A percentile compares a stretch with the other conserved stretches of the same genome.
phyloP scores from a whole-genome alignment of 2,888 invertebrate species.

The Chouioia cunea region DNA sequence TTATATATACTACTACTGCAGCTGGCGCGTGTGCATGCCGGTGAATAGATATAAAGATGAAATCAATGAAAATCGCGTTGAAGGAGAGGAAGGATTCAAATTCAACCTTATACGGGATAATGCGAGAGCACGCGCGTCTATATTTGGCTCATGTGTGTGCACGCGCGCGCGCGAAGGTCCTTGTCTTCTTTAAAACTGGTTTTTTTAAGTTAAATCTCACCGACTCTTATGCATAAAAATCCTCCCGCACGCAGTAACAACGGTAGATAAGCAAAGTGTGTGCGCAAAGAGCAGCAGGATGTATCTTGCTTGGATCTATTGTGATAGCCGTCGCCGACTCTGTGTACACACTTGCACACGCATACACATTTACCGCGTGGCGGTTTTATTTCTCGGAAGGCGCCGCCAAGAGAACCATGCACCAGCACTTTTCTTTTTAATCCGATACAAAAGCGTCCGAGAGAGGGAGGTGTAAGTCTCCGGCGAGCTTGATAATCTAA shows the following conservation, averaged over 20 bases:
- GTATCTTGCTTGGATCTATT: conserved; percentile 20
- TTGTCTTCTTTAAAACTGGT: no score
- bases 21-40: no score
- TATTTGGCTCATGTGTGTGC: conserved; percentile 31
- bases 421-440: no score
- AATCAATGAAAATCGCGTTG: conserved; percentile 33
- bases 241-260: not conserved
- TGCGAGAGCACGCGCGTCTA: conserved; percentile 33
- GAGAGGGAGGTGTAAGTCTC: no score
- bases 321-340: conserved; percentile 10
- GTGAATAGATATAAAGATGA: not conserved
- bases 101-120: conserved; percentile 43
- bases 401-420: no score
- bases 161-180: no score
- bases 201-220: not conserved
- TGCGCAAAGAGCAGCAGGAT: conserved; percentile 9
- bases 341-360: no score
- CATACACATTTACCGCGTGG: no score
- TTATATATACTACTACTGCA: conserved; percentile 20
- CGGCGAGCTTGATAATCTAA: no score
- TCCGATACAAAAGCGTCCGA: no score
- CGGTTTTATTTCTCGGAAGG: no score
- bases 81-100: conserved; percentile 41
- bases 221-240: conserved; percentile 11
- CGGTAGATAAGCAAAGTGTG: not conserved